These are phyloP conservation scores for Bombus difficillimus DNA, from an alignment of 1,140 invertebrate species.

Conservation along the genomic window DNA sequence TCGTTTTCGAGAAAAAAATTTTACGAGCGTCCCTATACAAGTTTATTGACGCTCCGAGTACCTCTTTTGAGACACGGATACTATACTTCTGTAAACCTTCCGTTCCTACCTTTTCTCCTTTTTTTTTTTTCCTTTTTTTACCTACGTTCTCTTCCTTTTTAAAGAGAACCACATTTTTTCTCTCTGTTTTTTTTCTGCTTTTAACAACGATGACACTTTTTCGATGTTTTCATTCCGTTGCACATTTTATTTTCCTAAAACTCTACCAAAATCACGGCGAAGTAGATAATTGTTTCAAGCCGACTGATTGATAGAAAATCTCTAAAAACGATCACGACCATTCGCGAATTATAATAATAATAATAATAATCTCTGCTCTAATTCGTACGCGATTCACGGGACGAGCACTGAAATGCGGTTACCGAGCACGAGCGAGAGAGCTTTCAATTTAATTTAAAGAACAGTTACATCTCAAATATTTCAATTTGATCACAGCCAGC, in stretches of 20 bases:
- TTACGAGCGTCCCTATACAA: constrained; percentile 14
- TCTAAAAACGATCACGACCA: not conserved
- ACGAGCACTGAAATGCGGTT: not conserved
- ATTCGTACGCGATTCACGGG: not conserved
- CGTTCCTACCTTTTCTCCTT: not conserved
- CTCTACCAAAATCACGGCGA: not conserved
- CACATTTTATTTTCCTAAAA: not conserved
- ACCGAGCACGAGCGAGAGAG: not conserved
- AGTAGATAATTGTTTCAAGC: not conserved
- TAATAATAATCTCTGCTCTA: not conserved
- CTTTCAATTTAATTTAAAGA: constrained; percentile 38
- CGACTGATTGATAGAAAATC: not conserved
- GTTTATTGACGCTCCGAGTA: constrained; percentile 21
- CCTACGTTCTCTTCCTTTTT: not conserved
- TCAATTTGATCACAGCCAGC: not conserved
- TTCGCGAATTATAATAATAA: not conserved
- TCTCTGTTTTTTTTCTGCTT: not conserved
- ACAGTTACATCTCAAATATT: constrained; percentile 18
- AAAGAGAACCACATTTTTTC: not conserved
- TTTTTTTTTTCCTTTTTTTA: not conserved
- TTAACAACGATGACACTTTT: not conserved
- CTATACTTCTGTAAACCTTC: not conserved
- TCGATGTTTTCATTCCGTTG: no score
- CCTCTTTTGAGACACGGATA: constrained; percentile 13
- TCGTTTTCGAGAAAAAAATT: constrained; percentile 24